These are phyloP conservation scores for Nemotelus nigrinus DNA, from an alignment of 2,888 invertebrate species.

Conservation along the genomic window DNA sequence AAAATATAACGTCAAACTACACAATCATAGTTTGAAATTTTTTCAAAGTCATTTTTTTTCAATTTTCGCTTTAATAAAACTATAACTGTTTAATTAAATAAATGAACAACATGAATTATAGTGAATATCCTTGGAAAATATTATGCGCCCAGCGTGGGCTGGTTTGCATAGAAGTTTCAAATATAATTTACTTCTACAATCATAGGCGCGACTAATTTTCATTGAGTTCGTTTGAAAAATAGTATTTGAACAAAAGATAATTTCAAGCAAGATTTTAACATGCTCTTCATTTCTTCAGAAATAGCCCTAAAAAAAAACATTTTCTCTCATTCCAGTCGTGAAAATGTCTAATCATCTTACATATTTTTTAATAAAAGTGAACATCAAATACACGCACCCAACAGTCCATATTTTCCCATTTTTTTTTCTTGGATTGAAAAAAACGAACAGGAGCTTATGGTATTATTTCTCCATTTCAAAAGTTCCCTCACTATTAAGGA, in stretches of 20 bases:
- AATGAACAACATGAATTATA: too few species aligned
- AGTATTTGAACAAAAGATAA: not conserved
- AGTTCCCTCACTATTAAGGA: not conserved
- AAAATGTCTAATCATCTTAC: not conserved
- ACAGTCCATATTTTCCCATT: not conserved
- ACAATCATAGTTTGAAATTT: too few species aligned
- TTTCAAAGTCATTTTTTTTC: too few species aligned
- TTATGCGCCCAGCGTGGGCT: too few species aligned
- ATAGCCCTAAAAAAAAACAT: not conserved
- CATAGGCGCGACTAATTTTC: not conserved
- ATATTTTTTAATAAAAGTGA: conserved; percentile 36
- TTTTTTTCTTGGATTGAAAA: not conserved
- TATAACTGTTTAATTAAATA: too few species aligned
- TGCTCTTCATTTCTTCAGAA: not conserved
- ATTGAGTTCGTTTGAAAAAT: not conserved
- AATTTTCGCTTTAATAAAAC: too few species aligned
- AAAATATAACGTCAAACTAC: too few species aligned
- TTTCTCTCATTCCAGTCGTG: not conserved
- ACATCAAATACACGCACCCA: conserved; percentile 18
- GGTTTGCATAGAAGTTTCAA: too few species aligned
- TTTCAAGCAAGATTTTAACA: too few species aligned
- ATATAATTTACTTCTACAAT: too few species aligned
- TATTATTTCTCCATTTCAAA: not conserved
- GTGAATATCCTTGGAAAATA: too few species aligned
- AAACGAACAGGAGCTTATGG: not conserved